phyloP scores from a whole-genome alignment of 1,140 invertebrate genomes.

The Diorhabda carinulata region DNA sequence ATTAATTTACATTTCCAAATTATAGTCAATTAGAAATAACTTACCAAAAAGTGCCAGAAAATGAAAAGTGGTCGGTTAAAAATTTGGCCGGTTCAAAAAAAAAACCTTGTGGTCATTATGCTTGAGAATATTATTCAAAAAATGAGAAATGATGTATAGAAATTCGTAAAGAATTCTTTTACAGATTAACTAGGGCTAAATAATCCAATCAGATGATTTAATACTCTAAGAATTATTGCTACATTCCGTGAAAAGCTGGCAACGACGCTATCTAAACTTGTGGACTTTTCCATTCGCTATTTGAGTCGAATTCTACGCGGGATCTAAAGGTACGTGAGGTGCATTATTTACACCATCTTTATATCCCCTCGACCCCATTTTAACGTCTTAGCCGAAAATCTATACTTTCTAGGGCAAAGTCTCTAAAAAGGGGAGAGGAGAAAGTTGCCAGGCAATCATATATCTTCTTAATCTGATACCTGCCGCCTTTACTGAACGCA shows the following conservation, averaged over 20 bases:
- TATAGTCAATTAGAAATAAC: no score
- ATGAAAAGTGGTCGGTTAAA: no score
- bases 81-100: no score
- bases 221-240: no score
- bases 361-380: slow-evolving; percentile 3
- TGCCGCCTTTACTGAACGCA: background rate
- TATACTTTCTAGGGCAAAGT: slow-evolving; percentile 15
- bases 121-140: no score
- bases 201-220: no score
- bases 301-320: background rate
- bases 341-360: slow-evolving; percentile 20
- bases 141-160: no score
- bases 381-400: slow-evolving; percentile 17
- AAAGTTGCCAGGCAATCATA: slow-evolving; percentile 15
- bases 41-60: no score
- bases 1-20: no score
- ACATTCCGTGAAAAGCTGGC: background rate
- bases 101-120: no score
- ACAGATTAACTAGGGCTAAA: no score
- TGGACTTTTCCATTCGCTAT: background rate
- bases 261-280: background rate
- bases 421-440: background rate
- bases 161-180: no score
- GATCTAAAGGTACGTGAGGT: slow-evolving; percentile 13
- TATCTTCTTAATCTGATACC: slow-evolving; percentile 14